phyloP scores from a whole-genome alignment of 2,797 vertebrate species.

The Dromococcyx pavoninus region DNA sequence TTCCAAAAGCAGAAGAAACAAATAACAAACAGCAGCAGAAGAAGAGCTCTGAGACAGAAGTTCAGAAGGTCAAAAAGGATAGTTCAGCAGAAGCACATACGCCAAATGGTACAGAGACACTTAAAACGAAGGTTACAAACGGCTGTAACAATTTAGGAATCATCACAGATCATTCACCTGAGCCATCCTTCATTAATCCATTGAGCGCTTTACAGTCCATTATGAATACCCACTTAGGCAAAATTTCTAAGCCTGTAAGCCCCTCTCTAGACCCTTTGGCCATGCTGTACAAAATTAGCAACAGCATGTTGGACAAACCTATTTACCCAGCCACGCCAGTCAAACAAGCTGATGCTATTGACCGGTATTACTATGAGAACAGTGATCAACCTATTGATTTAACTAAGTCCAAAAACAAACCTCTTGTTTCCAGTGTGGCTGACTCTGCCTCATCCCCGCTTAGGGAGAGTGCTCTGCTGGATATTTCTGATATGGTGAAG shows the following conservation, averaged over 20 bases:
- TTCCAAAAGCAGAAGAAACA: constrained; percentile 82
- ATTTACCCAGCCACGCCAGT: constrained; percentile 84
- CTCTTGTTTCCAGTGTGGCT: constrained; percentile 78
- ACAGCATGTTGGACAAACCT: constrained; percentile 97
- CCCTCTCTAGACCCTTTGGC: constrained; percentile 90
- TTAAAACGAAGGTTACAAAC: constrained; percentile 89
- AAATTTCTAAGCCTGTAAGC: constrained; percentile 89
- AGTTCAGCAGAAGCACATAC: constrained; percentile 81
- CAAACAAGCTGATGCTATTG: constrained; percentile 86
- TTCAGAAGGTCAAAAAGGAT: constrained; percentile 88
- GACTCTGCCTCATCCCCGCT: constrained; percentile 86
- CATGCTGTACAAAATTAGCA: constrained; percentile 98
- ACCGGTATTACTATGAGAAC: constrained; percentile 88
- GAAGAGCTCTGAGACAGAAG: constrained; percentile 81
- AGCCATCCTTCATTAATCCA: constrained; percentile 93
- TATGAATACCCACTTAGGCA: constrained; percentile 97
- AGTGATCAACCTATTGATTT: constrained; percentile 97
- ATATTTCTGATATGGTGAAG: constrained; percentile 99
- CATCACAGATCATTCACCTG: constrained; percentile 96
- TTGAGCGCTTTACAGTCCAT: constrained; percentile 96
- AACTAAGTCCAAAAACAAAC: constrained; percentile 92
- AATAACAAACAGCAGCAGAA: constrained; percentile 76
- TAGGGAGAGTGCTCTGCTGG: constrained; percentile 94
- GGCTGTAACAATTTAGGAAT: constrained; percentile 93
- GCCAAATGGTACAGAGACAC: constrained; percentile 86